These are phyloP conservation scores for Drosophila pandora DNA, from an alignment of 1,140 invertebrate species.

Conservation along the genomic window DNA sequence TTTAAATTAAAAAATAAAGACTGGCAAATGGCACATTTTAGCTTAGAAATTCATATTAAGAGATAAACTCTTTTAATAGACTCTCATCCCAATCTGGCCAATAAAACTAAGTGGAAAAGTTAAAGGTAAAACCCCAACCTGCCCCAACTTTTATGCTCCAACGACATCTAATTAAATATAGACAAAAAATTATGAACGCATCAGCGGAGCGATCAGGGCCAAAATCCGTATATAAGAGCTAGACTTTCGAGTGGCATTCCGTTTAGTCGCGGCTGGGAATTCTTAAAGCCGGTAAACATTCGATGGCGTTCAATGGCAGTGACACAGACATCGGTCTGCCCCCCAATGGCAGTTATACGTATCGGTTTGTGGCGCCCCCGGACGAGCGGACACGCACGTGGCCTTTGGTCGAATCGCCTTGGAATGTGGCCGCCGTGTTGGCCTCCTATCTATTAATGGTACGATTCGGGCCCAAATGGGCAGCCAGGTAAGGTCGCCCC, in stretches of 20 bases:
- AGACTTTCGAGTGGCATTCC: not conserved
- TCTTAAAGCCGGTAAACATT: slow-evolving; percentile 15
- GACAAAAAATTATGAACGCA: slow-evolving; percentile 34
- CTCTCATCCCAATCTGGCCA: too few species aligned
- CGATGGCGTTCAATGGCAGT: slow-evolving; percentile 30
- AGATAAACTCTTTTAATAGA: not conserved
- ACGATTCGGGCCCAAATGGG: slow-evolving; percentile 91
- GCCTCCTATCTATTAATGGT: slow-evolving; percentile 92
- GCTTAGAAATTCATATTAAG: too few species aligned
- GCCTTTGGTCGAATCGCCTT: slow-evolving; percentile 93
- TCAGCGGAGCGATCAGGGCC: slow-evolving; percentile 42
- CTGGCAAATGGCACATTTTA: too few species aligned
- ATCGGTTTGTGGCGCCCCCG: slow-evolving; percentile 44
- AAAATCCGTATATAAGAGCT: slow-evolving; percentile 40
- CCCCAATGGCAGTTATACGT: slow-evolving; percentile 33
- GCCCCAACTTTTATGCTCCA: slow-evolving; percentile 34
- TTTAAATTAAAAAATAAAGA: too few species aligned
- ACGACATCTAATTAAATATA: slow-evolving; percentile 37
- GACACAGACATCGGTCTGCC: slow-evolving; percentile 25
- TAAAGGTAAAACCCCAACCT: slow-evolving; percentile 16
- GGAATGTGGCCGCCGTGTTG: slow-evolving; percentile 90
- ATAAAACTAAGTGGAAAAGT: slow-evolving; percentile 17
- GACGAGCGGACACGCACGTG: slow-evolving; percentile 90
- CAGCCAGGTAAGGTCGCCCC: slow-evolving; percentile 86
- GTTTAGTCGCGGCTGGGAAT: slow-evolving; percentile 35